Conservation (phyloP, 2,797 vertebrate genomes). For the Oryzias sinensis region DNA sequence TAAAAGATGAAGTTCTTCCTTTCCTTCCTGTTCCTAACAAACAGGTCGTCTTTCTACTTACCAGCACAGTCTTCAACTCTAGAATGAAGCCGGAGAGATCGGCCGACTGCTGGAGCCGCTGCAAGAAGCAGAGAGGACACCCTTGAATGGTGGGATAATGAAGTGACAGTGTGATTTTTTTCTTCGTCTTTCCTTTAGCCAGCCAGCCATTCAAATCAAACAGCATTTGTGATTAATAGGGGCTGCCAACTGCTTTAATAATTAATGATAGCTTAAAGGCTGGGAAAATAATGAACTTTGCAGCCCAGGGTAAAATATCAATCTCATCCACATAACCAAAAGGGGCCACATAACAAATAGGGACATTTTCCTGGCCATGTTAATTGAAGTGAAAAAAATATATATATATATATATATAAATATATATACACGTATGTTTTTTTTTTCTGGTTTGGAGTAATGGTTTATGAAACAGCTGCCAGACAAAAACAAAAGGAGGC, state of each 20-base stretch:
- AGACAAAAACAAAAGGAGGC: slow-evolving; percentile 13
- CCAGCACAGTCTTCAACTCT: slow-evolving; percentile 95
- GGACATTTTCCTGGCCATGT: slow-evolving; percentile 75
- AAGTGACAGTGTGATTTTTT: slow-evolving; percentile 63
- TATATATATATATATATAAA: slow-evolving; percentile 22
- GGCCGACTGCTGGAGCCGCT: slow-evolving; percentile 88
- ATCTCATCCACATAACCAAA: slow-evolving; percentile 77
- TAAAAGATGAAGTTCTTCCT: background rate
- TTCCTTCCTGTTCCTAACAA: background rate
- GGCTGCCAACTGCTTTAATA: slow-evolving; percentile 78
- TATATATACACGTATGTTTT: slow-evolving; percentile 18
- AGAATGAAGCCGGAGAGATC: slow-evolving; percentile 88
- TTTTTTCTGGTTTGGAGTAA: slow-evolving; percentile 40
- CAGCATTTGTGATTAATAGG: slow-evolving; percentile 78
- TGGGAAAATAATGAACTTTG: slow-evolving; percentile 83
- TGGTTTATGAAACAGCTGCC: slow-evolving; percentile 32
- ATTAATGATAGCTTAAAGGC: slow-evolving; percentile 82
- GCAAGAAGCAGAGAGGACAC: slow-evolving; percentile 60
- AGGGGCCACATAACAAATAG: slow-evolving; percentile 77
- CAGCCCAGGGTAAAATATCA: slow-evolving; percentile 79
- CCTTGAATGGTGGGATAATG: slow-evolving; percentile 63
- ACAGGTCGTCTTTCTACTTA: slow-evolving; percentile 68
- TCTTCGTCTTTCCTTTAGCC: slow-evolving; percentile 29
- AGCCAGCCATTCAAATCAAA: slow-evolving; percentile 75
- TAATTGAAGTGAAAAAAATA: slow-evolving; percentile 79